phyloP scores from a whole-genome alignment of 2,797 vertebrate genomes.

The Bradypodion pumilum region DNA sequence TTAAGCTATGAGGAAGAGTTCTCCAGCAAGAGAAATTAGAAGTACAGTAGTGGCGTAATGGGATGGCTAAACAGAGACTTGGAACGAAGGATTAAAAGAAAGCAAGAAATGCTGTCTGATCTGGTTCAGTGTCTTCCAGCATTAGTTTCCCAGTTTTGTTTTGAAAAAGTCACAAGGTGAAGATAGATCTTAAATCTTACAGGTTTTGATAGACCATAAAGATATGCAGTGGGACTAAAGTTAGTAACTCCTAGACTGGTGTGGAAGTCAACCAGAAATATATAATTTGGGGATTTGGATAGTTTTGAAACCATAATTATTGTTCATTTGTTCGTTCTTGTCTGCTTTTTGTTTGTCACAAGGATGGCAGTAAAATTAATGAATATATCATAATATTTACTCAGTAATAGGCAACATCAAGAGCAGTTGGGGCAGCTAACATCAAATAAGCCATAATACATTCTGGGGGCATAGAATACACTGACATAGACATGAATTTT shows the following conservation, averaged over 20 bases:
- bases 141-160: not conserved
- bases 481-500: too few relatives aligned
- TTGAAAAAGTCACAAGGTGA: not conserved
- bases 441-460: too few relatives aligned
- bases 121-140: not conserved
- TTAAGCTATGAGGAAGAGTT: not conserved
- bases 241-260: not conserved
- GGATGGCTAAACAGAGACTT: not conserved
- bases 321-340: not conserved
- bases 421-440: too few relatives aligned
- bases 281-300: not conserved
- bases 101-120: not conserved
- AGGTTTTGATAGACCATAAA: not conserved
- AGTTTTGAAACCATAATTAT: not conserved
- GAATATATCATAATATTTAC: too few relatives aligned
- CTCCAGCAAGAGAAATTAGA: not conserved
- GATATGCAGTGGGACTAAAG: not conserved
- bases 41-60: not conserved
- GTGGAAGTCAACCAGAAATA: not conserved
- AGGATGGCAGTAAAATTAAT: too few relatives aligned
- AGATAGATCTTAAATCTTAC: not conserved
- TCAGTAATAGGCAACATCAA: too few relatives aligned
- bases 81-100: not conserved
- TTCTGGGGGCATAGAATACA: too few relatives aligned
- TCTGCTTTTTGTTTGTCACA: too few relatives aligned